These are phyloP conservation scores for Drosophila monieri DNA, from an alignment of 2,888 invertebrate species.

Conservation along the genomic window DNA sequence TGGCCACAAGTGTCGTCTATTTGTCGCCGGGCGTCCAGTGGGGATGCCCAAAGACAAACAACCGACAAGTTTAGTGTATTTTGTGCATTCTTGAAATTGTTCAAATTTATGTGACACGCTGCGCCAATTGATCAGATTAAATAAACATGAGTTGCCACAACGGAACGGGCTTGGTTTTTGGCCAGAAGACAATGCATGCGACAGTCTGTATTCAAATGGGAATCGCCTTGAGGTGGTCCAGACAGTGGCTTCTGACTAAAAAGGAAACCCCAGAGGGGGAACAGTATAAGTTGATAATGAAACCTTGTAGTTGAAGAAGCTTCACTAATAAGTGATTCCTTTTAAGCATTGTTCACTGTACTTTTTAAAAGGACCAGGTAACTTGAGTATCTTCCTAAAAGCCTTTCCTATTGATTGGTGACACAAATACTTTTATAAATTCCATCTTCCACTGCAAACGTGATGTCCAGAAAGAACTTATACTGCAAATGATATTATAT, in stretches of 20 bases:
- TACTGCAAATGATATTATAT: neutral
- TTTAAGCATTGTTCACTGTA: neutral
- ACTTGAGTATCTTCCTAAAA: neutral
- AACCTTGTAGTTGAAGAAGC: too few species aligned
- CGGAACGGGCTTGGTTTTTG: slow-evolving; percentile 66
- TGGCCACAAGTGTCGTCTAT: slow-evolving; percentile 59
- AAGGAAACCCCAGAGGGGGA: neutral
- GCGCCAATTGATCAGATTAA: slow-evolving; percentile 82
- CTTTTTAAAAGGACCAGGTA: neutral
- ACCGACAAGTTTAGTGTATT: slow-evolving; percentile 66
- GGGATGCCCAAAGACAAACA: slow-evolving; percentile 53
- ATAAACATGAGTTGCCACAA: slow-evolving; percentile 76
- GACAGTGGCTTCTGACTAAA: slow-evolving; percentile 4
- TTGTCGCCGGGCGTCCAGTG: slow-evolving; percentile 35
- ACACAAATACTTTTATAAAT: neutral
- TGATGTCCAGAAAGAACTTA: neutral
- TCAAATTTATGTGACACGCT: slow-evolving; percentile 81
- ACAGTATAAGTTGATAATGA: too few species aligned
- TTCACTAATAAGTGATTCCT: neutral
- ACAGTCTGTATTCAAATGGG: slow-evolving; percentile 26
- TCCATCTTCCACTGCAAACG: neutral
- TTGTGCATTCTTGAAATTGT: slow-evolving; percentile 67
- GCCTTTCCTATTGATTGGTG: neutral
- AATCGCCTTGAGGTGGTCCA: neutral
- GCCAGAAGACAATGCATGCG: slow-evolving; percentile 32